These are phyloP conservation scores for Todiramphus chloris DNA, from an alignment of 2,113 vertebrate species.

Conservation along the genomic window DNA sequence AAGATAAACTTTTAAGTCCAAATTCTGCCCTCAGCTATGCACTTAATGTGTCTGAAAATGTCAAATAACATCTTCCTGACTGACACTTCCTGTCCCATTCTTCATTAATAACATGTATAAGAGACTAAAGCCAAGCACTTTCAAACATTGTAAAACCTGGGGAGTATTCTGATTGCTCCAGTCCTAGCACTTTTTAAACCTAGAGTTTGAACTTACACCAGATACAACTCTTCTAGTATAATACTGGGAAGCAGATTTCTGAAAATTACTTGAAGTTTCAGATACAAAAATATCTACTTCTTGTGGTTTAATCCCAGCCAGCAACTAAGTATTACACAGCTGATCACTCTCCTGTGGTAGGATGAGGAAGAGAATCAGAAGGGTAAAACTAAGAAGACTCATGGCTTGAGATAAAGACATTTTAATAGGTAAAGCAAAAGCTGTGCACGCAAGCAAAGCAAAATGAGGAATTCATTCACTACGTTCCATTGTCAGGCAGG, in stretches of 20 bases:
- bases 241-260: background rate
- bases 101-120: background rate
- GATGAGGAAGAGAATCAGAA: background rate
- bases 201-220: background rate
- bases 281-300: background rate
- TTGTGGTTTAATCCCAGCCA: background rate
- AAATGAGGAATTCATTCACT: background rate
- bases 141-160: background rate
- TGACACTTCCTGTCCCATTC: background rate
- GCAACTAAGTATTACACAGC: background rate
- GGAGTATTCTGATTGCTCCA: background rate
- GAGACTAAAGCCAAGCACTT: background rate
- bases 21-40: background rate
- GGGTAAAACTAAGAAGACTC: background rate
- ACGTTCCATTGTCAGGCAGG: background rate
- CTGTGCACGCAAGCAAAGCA: background rate
- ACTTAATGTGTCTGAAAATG: background rate
- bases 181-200: background rate
- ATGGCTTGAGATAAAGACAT: background rate
- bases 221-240: background rate
- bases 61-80: background rate
- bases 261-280: constrained; percentile 4
- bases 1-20: background rate
- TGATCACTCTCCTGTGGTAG: background rate
- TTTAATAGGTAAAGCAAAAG: background rate